A percentile compares a stretch with the other conserved stretches of the same genome.
phyloP scores from a whole-genome alignment of 2,797 vertebrate genomes.

The Takifugu ocellatus region DNA sequence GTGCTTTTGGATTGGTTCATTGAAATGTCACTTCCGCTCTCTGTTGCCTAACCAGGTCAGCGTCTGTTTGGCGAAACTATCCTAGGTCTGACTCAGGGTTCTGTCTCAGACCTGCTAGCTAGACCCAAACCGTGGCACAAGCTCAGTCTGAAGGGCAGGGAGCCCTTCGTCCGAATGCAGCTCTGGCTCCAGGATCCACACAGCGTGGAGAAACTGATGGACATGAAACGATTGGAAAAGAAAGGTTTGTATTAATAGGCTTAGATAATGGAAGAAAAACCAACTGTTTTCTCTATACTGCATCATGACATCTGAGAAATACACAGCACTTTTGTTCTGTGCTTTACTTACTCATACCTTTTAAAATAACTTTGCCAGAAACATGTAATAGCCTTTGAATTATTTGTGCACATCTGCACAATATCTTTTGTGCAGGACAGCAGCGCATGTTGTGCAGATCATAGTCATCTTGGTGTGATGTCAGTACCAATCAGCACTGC shows the following conservation, averaged over 20 bases:
- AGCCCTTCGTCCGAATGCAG: constrained; percentile 98
- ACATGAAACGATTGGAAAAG: constrained; percentile 99
- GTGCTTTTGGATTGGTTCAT: constrained; percentile 24
- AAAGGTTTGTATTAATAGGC: constrained; percentile 84
- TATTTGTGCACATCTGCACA: constrained; percentile 52
- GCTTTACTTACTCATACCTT: not conserved
- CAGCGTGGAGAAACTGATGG: constrained; percentile 98
- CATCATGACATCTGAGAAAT: constrained; percentile 5
- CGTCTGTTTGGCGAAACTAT: constrained; percentile 98
- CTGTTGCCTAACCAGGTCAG: constrained; percentile 76
- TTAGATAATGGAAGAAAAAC: constrained; percentile 18
- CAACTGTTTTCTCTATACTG: not conserved
- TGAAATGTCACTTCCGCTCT: constrained; percentile 13
- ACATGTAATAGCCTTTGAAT: constrained; percentile 39
- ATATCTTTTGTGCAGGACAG: constrained; percentile 67
- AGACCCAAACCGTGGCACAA: constrained; percentile 99
- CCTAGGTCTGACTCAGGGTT: constrained; percentile 97
- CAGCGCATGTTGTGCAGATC: constrained; percentile 76
- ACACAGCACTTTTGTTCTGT: constrained; percentile 13
- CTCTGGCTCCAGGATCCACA: constrained; percentile 96
- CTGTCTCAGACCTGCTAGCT: constrained; percentile 97
- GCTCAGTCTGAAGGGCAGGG: constrained; percentile 96
- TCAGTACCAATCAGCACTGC: constrained; percentile 71
- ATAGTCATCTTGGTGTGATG: constrained; percentile 73
- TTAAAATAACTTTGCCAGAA: constrained; percentile 22